Conservation (phyloP, 2,113 vertebrate species). For the Paedocypris sp. region DNA sequence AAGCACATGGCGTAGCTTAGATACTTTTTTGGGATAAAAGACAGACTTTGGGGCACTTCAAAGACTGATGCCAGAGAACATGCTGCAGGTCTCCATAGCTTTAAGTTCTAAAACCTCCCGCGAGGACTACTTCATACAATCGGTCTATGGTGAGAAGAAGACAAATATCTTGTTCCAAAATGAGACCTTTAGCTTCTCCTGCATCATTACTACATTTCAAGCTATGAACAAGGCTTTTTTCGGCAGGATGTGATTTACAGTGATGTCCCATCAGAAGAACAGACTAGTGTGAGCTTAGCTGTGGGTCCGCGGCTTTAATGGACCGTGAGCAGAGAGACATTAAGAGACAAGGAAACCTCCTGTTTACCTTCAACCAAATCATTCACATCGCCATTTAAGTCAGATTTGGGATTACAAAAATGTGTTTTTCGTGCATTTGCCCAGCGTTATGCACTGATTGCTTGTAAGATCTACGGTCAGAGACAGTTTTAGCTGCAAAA, state of each 20-base stretch:
- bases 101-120: too few relatives aligned
- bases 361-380: slow-evolving; percentile 31
- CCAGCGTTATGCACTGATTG: neutral
- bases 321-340: slow-evolving; percentile 29
- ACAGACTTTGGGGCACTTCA: too few relatives aligned
- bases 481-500: neutral
- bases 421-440: slow-evolving; percentile 8
- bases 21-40: too few relatives aligned
- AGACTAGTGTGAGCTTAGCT: slow-evolving; percentile 15
- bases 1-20: too few relatives aligned
- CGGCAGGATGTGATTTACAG: slow-evolving; percentile 29
- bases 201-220: too few relatives aligned
- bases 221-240: slow-evolving; percentile 8
- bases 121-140: too few relatives aligned
- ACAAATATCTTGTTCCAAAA: too few relatives aligned
- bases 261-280: slow-evolving; percentile 26
- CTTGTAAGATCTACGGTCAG: neutral
- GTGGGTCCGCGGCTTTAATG: slow-evolving; percentile 29
- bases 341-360: slow-evolving; percentile 27
- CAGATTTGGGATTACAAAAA: slow-evolving; percentile 25
- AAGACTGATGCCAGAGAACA: too few relatives aligned
- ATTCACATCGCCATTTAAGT: slow-evolving; percentile 11
- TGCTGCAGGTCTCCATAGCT: too few relatives aligned
- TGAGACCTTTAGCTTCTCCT: too few relatives aligned
- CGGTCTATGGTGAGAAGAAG: too few relatives aligned